Evolutionary conservation across 2,797 vertebrate species (phyloP), one percentile per base, ranked within the genome.

Genomic region (Heliangelus exortis): DNA sequence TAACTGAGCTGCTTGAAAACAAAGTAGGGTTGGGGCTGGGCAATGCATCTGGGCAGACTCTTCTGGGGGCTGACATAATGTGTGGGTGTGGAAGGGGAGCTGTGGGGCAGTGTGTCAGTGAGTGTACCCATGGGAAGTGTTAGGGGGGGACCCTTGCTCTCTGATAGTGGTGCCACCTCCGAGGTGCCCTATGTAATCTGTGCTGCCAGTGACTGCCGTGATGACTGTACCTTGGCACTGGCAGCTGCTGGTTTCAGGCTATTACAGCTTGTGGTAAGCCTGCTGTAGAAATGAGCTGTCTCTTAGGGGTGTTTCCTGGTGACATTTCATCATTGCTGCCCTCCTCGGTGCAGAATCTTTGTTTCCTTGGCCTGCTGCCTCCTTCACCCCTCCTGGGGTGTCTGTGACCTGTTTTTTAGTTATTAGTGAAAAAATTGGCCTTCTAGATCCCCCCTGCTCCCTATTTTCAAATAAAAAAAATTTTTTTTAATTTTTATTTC

Each of bases 111-210:
- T 28, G 25, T 3, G 4, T 77, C 66, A n/a, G 63, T 1, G 1
- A 33, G 54, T 12, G 61, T 34, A 0, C 33, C 1, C 4, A 2
- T 22, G 58, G 47, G 66, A 0, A 0, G 66, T 15, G 26, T 33
- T 31, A 58, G 48, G 66, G 48, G 48, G 34, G 19, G 12, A 45
- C 22, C 76, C 41, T n/a, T 2, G 1, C 26, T 33, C 20, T 28
- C 25, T 0, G 0, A 6, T 34, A 16, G 26, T 5, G 2, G 34
- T 67, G 55, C 76, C 3, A 4, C 57, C 59, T 39, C 50, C 7
- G 0, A 3, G 2, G n/a, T 80, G 74, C 69, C 8, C 1, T 55
- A 1, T 57, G 47, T 85, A 13, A 4, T 50, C 80, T 36, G 66
- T 6, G 10, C 39, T 75, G 29, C 83, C 0, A 0, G 48, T 57